These are phyloP conservation scores for Cygnus atratus DNA, from an alignment of 2,113 vertebrate species.

Conservation along the genomic window DNA sequence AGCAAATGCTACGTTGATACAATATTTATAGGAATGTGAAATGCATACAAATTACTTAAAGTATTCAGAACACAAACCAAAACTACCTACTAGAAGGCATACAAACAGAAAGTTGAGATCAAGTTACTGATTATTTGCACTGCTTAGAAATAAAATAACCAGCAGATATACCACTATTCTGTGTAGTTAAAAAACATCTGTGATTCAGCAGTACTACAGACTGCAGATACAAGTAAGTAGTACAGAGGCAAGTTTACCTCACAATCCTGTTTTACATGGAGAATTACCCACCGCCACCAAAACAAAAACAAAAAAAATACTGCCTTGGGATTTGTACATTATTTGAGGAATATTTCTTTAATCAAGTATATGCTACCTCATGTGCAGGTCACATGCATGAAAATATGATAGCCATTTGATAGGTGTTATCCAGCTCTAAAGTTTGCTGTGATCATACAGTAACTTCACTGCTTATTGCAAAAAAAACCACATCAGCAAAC, in stretches of 20 bases:
- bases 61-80: conserved; percentile 29
- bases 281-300: background rate
- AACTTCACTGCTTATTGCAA: conserved; percentile 34
- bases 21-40: conserved; percentile 43
- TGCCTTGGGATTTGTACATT: background rate
- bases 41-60: conserved; percentile 23
- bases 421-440: background rate
- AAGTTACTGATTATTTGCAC: background rate
- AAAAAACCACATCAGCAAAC: conserved; percentile 38
- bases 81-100: background rate
- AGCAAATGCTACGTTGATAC: conserved; percentile 20
- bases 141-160: background rate
- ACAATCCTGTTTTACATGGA: background rate
- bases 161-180: background rate
- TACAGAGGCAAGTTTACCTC: background rate
- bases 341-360: background rate
- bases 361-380: background rate
- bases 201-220: background rate
- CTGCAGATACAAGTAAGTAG: background rate
- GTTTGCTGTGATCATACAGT: background rate
- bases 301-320: background rate
- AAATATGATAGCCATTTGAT: background rate
- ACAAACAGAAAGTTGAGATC: background rate
- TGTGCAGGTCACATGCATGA: background rate
- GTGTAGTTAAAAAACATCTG: background rate